Percentiles rank a stretch among this genome's conserved stretches.
These are phyloP conservation scores for Mobula birostris DNA, from an alignment of 2,113 vertebrate species.

Conservation along the genomic window DNA sequence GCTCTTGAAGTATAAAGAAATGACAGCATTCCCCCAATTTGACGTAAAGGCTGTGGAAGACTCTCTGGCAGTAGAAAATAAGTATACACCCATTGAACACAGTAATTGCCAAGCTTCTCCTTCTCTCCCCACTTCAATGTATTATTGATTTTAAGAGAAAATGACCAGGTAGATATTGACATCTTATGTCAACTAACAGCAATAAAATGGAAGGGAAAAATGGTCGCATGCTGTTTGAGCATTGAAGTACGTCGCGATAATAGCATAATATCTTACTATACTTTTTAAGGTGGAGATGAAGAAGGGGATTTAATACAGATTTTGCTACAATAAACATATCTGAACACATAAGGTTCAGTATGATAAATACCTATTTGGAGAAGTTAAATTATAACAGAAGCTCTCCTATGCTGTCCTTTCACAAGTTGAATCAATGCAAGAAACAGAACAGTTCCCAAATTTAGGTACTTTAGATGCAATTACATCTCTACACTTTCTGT, in stretches of 20 bases:
- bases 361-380: background rate
- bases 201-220: background rate
- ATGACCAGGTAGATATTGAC: background rate
- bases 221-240: background rate
- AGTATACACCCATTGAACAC: background rate
- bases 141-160: background rate
- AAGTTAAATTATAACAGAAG: background rate
- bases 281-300: background rate
- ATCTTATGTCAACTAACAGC: too few relatives aligned
- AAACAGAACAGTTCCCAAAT: slow-evolving; percentile 9
- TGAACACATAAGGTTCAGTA: background rate
- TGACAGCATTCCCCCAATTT: background rate
- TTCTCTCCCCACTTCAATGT: background rate
- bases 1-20: background rate
- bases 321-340: background rate
- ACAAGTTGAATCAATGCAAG: background rate
- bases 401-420: background rate
- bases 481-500: background rate
- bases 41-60: background rate
- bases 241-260: background rate
- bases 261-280: background rate
- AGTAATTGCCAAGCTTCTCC: background rate
- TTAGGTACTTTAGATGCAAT: background rate
- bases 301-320: background rate
- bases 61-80: background rate